Evolutionary conservation across 2,888 invertebrate genomes (phyloP).

Genomic region (Nomada lathburiana): DNA sequence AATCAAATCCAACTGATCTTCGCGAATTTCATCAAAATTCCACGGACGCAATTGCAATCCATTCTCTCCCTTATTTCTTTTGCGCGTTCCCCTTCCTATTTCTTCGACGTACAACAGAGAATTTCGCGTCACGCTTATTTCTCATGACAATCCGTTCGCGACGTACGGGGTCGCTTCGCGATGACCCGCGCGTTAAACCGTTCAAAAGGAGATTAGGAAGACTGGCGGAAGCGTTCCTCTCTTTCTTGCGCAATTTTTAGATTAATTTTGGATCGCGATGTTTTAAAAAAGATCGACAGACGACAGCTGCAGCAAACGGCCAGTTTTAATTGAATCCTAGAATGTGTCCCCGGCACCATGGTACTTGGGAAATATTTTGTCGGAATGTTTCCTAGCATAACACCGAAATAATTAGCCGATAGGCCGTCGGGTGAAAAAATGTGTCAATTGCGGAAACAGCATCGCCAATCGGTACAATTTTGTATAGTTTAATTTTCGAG

Average conservation of each 20-base stretch:
- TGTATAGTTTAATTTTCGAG: no score
- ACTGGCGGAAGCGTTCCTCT: not conserved
- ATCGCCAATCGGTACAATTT: no score
- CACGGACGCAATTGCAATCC: not conserved
- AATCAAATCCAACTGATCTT: slow-evolving; percentile 19
- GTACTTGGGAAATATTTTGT: no score
- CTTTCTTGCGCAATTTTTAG: slow-evolving; percentile 39
- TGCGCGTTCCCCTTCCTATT: not conserved
- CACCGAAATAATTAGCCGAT: no score
- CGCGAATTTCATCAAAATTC: not conserved
- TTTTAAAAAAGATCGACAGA: not conserved
- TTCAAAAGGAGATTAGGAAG: slow-evolving; percentile 17
- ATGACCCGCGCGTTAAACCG: slow-evolving; percentile 25
- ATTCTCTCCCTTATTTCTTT: not conserved
- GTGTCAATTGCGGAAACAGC: no score
- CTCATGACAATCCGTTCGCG: slow-evolving; percentile 14
- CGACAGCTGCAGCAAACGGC: slow-evolving; percentile 2
- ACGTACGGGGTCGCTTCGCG: slow-evolving; percentile 18
- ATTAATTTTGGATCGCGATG: slow-evolving; percentile 45
- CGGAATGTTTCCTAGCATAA: no score
- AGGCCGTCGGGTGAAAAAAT: no score
- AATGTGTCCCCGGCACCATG: no score
- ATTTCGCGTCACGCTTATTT: slow-evolving; percentile 30
- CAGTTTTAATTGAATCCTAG: no score
- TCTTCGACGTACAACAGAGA: slow-evolving; percentile 1